Base-by-base conservation (phyloP, 2,888 invertebrate species). In the Ophioninae sp. region DNA sequence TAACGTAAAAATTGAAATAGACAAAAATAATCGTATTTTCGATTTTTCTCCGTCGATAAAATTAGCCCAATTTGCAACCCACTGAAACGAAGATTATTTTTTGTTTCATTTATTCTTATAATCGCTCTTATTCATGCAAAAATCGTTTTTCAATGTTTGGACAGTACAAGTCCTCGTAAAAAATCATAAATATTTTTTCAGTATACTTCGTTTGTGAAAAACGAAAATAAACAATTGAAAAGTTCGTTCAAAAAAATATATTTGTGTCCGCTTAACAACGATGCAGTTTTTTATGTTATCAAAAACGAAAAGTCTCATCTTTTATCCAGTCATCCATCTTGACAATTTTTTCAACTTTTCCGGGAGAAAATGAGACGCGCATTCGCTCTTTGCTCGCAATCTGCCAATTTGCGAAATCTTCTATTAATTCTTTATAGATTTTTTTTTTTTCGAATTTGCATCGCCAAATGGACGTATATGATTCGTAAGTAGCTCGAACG, bases 401-500 rank as follows among this genome's bases (percentile, higher is more conserved):
- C 39, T 10, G 58, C 59, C 71, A 58, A 37, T n/a, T n/a, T 10
- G 8, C 20, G 39, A 59, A 23, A 23, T 8, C 41, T 69, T 68
- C 37, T 23, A 0, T 65, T 10, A 44, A 44, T 10, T 44, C 44
- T 44, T 44, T 13, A 9, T 44, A 13, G 44, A n/a, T n/a, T n/a
- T n/a, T n/a, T 44, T 44, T 44, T 13, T 10, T 44, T 44, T 44
- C 13, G 3, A 56, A 71, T 64, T 76, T 79, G 51, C 56, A 51
- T 51, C 44, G 7, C 69, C 20, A 5, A 69, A 20, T 22, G 23
- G 22, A n/a, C 68, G 68, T 37, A 77, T 77, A 63, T 30, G 13
- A 63, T 67, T 44, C 67, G 68, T 59, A 61, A 67, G 77, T 51
- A 73, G 44, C 44, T 63, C 44, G 23, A 17, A 41, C 56, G 20